Percentiles rank a stretch among this genome's conserved stretches.
Evolutionary conservation across 1,140 invertebrate genomes (phyloP).

Genomic region (Babylonia areolata): DNA sequence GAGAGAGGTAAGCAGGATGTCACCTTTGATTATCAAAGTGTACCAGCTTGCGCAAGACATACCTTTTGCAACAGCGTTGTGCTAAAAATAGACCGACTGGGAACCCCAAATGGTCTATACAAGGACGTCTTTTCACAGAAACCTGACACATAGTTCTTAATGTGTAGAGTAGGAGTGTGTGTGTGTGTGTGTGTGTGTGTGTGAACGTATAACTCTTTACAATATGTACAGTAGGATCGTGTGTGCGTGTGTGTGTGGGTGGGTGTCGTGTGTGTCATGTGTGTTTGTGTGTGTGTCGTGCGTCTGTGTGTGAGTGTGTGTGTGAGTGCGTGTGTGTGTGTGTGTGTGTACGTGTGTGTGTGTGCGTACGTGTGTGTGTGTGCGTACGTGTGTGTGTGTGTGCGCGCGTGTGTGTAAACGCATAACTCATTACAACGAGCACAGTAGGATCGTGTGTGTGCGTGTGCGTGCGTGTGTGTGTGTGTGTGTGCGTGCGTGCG

Average conservation of each 20-base stretch:
- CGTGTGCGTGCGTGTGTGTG: slow-evolving; percentile 1
- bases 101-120: too few species aligned
- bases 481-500: slow-evolving; percentile 5
- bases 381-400: background rate
- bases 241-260: too few species aligned
- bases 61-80: too few species aligned
- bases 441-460: background rate
- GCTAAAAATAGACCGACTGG: background rate
- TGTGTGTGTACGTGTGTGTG: background rate
- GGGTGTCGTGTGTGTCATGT: too few species aligned
- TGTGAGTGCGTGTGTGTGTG: background rate
- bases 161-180: background rate
- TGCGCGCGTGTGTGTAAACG: background rate
- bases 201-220: background rate
- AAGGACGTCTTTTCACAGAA: too few species aligned
- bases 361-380: background rate
- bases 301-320: too few species aligned
- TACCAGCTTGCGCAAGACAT: too few species aligned
- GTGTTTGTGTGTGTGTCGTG: too few species aligned
- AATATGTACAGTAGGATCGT: background rate
- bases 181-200: slow-evolving; percentile 13
- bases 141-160: too few species aligned
- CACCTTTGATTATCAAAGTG: too few species aligned
- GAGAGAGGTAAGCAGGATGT: too few species aligned
- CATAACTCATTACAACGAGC: too few species aligned